A percentile compares a stretch with the other conserved stretches of the same genome.
Conservation (phyloP, 2,113 vertebrate species). For the Poecile atricapillus region DNA sequence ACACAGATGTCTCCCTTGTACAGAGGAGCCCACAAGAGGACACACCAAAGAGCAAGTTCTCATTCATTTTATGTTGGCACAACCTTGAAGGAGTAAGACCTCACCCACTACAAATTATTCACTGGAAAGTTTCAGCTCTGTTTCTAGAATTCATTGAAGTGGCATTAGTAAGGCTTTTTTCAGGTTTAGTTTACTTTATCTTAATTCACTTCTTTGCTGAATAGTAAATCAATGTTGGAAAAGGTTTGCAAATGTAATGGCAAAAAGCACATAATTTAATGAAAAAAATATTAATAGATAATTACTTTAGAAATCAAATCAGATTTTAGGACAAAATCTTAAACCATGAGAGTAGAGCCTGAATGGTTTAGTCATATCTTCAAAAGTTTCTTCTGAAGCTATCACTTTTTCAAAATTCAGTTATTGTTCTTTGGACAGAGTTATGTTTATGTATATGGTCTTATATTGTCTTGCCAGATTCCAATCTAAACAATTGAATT, state of each 20-base stretch:
- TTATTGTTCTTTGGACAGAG: background rate
- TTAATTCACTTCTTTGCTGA: background rate
- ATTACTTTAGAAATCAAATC: conserved; percentile 23
- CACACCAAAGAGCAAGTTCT: background rate
- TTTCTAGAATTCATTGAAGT: background rate
- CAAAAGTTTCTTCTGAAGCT: background rate
- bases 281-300: background rate
- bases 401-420: background rate
- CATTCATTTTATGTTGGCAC: background rate
- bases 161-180: background rate
- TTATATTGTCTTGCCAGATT: background rate
- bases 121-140: background rate
- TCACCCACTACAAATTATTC: background rate
- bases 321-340: background rate
- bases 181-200: background rate
- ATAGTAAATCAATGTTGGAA: background rate
- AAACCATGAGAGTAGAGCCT: background rate
- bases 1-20: background rate
- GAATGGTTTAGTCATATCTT: background rate
- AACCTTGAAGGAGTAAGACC: background rate
- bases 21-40: background rate
- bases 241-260: background rate
- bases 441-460: background rate
- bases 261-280: background rate
- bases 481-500: background rate